Conservation (phyloP, 2,113 vertebrate genomes). For the Myocastor coypus region DNA sequence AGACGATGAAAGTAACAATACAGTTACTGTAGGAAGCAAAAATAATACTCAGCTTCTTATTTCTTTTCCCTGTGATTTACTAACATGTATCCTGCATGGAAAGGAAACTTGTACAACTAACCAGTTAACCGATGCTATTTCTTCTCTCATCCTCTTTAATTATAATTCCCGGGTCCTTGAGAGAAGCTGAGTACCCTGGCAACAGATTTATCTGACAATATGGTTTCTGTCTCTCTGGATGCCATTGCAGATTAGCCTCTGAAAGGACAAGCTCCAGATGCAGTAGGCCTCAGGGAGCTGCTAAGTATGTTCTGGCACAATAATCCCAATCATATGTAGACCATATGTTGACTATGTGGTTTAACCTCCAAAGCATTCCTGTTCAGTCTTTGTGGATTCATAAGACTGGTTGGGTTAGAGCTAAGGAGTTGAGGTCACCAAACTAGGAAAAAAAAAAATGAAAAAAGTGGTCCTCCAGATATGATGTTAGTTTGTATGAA, state of each 20-base stretch:
- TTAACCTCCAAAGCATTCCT: constrained; percentile 24
- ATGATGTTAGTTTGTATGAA: background rate
- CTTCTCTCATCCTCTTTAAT: background rate
- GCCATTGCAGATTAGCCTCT: constrained; percentile 50
- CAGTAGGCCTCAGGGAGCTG: background rate
- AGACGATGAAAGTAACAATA: constrained; percentile 10
- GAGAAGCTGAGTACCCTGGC: background rate
- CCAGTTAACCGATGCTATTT: accelerated
- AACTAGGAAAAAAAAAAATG: background rate
- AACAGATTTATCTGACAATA: constrained; percentile 39
- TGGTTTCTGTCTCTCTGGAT: background rate
- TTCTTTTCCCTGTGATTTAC: background rate
- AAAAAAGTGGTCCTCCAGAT: background rate
- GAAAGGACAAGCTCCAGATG: constrained; percentile 12
- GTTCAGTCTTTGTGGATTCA: background rate
- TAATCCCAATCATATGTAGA: constrained; percentile 13
- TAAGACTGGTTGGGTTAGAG: background rate
- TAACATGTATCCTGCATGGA: background rate
- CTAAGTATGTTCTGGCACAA: background rate
- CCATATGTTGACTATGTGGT: constrained; percentile 29
- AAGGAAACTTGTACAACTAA: background rate
- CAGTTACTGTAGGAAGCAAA: constrained; percentile 8
- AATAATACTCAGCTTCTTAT: background rate
- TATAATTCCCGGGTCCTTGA: background rate
- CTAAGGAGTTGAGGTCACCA: background rate